Percentiles rank a stretch among this genome's conserved stretches.
These are phyloP conservation scores for Chionomys nivalis DNA, from an alignment of 2,113 vertebrate genomes.

Conservation along the genomic window DNA sequence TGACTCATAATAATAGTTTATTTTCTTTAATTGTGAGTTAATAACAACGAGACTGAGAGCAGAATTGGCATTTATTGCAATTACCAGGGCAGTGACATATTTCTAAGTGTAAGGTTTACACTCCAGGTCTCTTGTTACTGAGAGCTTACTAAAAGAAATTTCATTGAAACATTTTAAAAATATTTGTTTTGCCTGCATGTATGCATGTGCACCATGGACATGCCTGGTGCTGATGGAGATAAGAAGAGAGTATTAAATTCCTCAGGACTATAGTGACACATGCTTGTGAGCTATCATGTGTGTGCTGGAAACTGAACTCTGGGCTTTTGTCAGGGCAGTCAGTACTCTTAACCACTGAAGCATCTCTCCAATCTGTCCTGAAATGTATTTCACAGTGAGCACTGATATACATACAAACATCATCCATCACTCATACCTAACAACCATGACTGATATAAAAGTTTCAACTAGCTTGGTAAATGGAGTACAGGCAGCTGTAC, in stretches of 20 bases:
- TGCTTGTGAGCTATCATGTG: not conserved
- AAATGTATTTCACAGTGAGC: not conserved
- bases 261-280: not conserved
- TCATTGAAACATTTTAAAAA: not conserved
- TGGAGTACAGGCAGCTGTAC: not conserved
- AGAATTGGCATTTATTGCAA: not conserved
- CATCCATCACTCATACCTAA: not conserved
- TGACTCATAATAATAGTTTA: not conserved
- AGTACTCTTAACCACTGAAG: not conserved
- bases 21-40: constrained; percentile 45
- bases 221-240: not conserved
- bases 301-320: not conserved
- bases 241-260: no score
- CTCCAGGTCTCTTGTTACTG: not conserved
- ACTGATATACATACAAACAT: not conserved
- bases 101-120: not conserved
- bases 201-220: not conserved
- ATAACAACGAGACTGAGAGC: not conserved
- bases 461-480: not conserved
- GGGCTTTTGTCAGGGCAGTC: not conserved
- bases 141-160: not conserved
- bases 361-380: not conserved
- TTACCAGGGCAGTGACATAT: not conserved
- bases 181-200: not conserved
- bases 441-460: not conserved